phyloP scores from a whole-genome alignment of 2,888 invertebrate species.

The Diaphora mendica region DNA sequence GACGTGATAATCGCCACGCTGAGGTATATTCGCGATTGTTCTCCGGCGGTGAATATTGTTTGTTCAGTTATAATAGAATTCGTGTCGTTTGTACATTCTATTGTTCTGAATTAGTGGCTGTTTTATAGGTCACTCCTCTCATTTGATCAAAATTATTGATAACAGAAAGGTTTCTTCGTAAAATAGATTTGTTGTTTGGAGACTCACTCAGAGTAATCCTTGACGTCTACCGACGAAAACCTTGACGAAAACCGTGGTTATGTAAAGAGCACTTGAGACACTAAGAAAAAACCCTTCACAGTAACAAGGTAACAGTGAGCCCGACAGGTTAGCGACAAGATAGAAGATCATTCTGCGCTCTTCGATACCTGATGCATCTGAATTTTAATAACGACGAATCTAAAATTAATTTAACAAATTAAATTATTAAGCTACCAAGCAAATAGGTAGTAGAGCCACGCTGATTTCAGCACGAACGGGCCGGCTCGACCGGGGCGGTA shows the following conservation, averaged over 20 bases:
- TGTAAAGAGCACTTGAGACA: background rate
- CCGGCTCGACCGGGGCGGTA: no score
- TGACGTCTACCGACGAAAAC: background rate
- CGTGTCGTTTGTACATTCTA: background rate
- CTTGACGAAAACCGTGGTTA: background rate
- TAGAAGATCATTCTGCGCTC: no score
- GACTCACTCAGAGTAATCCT: background rate
- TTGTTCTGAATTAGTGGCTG: background rate
- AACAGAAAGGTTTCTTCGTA: background rate
- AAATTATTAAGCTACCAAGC: background rate
- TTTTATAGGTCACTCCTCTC: background rate
- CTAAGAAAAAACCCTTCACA: background rate
- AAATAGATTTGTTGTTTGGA: background rate
- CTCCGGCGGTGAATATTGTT: background rate
- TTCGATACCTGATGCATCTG: no score
- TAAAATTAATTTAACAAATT: background rate
- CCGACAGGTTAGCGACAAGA: no score
- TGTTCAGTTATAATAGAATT: background rate
- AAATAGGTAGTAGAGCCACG: no score
- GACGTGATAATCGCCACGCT: conserved; percentile 15
- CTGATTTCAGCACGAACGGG: no score
- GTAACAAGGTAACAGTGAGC: no score
- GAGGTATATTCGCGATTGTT: conserved; percentile 6
- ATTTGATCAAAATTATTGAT: background rate
- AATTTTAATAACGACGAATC: background rate